phyloP scores from a whole-genome alignment of 2,797 vertebrate genomes.

The Cichlasoma orientale region DNA sequence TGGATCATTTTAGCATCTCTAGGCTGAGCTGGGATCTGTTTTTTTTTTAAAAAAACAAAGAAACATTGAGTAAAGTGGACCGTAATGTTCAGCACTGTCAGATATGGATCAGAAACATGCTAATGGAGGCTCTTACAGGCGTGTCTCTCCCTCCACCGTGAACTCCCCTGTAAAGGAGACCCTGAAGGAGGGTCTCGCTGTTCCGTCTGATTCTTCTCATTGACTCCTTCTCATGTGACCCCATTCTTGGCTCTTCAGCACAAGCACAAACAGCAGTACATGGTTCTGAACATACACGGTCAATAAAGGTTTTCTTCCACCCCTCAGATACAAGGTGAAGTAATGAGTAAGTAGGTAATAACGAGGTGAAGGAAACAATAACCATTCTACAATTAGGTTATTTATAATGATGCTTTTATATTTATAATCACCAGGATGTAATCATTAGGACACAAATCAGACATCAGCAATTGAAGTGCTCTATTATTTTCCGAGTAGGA shows the following conservation, averaged over 20 bases:
- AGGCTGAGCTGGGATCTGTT: slow-evolving; percentile 61
- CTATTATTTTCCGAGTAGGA: neutral
- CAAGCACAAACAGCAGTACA: neutral
- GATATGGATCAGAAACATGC: neutral
- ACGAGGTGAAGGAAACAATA: neutral
- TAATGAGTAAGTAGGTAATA: neutral
- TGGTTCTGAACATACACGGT: neutral
- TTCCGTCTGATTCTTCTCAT: slow-evolving; percentile 65
- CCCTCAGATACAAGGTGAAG: neutral
- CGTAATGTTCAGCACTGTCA: neutral
- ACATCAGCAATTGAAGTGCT: neutral
- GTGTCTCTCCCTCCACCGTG: slow-evolving; percentile 56
- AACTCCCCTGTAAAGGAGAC: slow-evolving; percentile 53
- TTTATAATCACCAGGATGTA: neutral
- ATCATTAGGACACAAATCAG: neutral
- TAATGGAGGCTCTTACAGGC: slow-evolving; percentile 54
- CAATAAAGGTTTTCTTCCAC: neutral
- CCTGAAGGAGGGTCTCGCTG: slow-evolving; percentile 69
- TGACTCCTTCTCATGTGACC: slow-evolving; percentile 45
- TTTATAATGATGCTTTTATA: neutral
- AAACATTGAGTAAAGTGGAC: neutral
- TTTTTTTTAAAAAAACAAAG: neutral
- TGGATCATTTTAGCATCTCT: slow-evolving; percentile 66
- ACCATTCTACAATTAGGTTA: neutral
- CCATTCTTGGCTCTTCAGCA: slow-evolving; percentile 25